Evolutionary conservation across 2,797 vertebrate genomes (phyloP).

Genomic region (Momotus momota): DNA sequence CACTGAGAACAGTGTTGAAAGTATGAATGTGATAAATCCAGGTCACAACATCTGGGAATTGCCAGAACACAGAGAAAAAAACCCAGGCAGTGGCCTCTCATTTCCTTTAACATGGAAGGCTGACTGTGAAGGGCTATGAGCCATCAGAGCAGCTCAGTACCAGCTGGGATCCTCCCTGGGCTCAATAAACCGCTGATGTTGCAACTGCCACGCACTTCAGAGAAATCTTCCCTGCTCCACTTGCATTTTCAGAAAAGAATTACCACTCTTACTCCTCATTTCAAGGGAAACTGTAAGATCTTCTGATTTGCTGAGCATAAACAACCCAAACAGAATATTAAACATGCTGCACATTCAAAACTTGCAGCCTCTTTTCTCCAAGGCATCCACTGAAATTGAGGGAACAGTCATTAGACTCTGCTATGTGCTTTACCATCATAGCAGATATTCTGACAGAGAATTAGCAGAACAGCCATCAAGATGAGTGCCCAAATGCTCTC

Average conservation of each 20-base stretch:
- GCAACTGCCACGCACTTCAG: background rate
- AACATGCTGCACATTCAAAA: background rate
- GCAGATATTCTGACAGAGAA: background rate
- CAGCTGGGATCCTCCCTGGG: conserved; percentile 23
- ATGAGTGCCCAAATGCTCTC: background rate
- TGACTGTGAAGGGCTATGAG: background rate
- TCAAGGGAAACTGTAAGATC: background rate
- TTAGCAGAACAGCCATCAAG: background rate
- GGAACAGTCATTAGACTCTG: background rate
- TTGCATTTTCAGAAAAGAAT: background rate
- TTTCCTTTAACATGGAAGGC: background rate
- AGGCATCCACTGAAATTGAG: background rate
- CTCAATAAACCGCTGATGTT: background rate
- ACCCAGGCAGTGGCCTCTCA: background rate
- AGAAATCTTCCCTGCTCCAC: background rate
- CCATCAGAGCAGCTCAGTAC: background rate
- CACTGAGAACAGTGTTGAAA: background rate
- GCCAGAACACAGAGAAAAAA: background rate
- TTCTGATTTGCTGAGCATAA: conserved; percentile 7
- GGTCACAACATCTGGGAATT: conserved; percentile 23
- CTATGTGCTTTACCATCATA: background rate
- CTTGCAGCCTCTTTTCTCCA: background rate
- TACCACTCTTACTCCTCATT: background rate
- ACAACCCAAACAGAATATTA: background rate
- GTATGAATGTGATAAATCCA: background rate